Conservation (phyloP, 2,113 vertebrate genomes). For the Pachycephala philippinensis region DNA sequence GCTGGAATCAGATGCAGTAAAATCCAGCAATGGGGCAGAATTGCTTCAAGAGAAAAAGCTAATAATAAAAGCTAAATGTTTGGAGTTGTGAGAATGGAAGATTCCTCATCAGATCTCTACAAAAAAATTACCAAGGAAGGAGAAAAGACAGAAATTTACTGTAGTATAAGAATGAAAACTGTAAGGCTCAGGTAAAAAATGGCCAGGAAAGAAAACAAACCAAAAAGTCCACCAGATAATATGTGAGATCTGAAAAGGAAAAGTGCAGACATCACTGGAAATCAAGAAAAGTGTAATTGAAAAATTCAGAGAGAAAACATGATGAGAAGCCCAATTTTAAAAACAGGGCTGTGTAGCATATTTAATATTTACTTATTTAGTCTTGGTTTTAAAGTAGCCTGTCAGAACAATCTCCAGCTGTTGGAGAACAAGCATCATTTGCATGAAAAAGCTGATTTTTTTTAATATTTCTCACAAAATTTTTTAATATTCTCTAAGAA, state of each 20-base stretch:
- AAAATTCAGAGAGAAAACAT: not conserved
- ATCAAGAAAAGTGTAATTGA: not conserved
- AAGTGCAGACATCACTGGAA: not conserved
- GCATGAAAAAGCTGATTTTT: not conserved
- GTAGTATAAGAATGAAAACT: not conserved
- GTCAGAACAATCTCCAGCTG: not conserved
- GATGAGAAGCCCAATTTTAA: not conserved
- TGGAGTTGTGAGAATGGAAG: not conserved
- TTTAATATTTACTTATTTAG: not conserved
- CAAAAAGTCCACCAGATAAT: not conserved
- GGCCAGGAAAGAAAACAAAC: not conserved
- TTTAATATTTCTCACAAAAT: fast-evolving
- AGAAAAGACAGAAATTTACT: not conserved
- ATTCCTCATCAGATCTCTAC: not conserved
- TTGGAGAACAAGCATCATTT: not conserved
- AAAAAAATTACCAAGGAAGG: not conserved
- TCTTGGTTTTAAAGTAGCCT: not conserved
- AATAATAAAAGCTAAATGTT: not conserved
- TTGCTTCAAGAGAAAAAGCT: not conserved
- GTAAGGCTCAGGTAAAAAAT: not conserved
- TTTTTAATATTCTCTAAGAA: not conserved
- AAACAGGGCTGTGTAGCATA: not conserved
- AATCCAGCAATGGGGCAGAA: not conserved
- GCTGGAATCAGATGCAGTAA: not conserved
- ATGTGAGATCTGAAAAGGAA: not conserved